Conservation (phyloP, 2,113 vertebrate species). For the Nycticryphes semicollaris region DNA sequence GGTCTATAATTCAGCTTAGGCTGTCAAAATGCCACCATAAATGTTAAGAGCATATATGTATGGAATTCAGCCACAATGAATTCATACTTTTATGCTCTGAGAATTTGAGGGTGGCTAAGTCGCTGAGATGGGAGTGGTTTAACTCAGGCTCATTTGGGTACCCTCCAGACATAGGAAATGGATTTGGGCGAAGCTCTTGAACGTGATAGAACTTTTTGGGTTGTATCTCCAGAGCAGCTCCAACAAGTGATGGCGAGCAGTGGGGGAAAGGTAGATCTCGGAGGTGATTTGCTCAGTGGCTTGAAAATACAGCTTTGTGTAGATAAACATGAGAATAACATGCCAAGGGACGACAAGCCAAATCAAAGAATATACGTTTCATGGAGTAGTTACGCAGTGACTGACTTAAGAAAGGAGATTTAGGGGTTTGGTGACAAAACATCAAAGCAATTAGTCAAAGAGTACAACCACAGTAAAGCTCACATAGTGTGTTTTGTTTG, state of each 20-base stretch:
- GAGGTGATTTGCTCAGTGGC: neutral
- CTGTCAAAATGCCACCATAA: neutral
- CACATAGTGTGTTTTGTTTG: neutral
- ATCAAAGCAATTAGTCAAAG: neutral
- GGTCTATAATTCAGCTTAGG: neutral
- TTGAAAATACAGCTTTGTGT: neutral
- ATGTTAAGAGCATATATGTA: neutral
- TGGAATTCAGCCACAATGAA: neutral
- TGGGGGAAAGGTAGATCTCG: neutral
- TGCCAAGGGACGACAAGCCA: neutral
- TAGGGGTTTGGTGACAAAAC: neutral
- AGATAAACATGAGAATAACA: neutral
- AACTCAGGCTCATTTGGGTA: neutral
- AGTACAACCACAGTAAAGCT: neutral
- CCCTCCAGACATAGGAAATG: neutral
- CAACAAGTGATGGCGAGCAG: neutral
- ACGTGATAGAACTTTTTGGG: neutral
- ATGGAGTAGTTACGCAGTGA: accelerated
- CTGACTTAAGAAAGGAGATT: neutral
- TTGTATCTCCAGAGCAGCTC: neutral
- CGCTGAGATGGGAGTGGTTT: neutral
- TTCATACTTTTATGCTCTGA: neutral
- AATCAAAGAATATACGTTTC: neutral
- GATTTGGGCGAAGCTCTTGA: neutral
- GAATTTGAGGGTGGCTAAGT: neutral